Conservation (phyloP, 1,140 invertebrate species). For the Episyrphus balteatus region DNA sequence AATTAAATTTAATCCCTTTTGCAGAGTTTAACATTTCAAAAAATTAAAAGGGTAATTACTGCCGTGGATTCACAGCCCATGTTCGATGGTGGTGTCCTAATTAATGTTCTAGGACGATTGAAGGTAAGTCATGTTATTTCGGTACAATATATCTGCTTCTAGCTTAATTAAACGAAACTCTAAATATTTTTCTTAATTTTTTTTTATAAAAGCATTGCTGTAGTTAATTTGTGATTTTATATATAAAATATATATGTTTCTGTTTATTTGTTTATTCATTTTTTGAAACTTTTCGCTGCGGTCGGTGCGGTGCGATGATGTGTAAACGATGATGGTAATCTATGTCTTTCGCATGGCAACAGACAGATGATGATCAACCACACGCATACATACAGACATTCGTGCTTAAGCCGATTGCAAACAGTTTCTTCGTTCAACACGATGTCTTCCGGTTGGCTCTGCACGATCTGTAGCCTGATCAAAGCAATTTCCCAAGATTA, state of each 20-base stretch:
- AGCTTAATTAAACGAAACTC: not conserved
- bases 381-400: conserved; percentile 87
- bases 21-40: conserved; percentile 79
- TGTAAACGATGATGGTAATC: not conserved
- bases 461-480: conserved; percentile 49
- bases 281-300: conserved; percentile 27
- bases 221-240: not conserved
- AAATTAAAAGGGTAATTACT: conserved; percentile 82
- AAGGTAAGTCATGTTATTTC: conserved; percentile 57
- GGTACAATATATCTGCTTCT: not conserved
- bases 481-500: not conserved
- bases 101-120: conserved; percentile 85
- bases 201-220: not conserved
- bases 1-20: conserved; percentile 32
- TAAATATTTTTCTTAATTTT: not conserved
- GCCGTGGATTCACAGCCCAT: conserved; percentile 91
- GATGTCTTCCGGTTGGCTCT: conserved; percentile 81
- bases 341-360: conserved; percentile 35
- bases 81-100: conserved; percentile 88
- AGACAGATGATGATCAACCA: conserved; percentile 87
- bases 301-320: conserved; percentile 27
- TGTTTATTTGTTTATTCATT: not conserved
- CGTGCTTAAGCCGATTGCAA: conserved; percentile 75
- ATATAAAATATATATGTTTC: not conserved
- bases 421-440: conserved; percentile 81